phyloP scores from a whole-genome alignment of 2,113 vertebrate species.

The Pampusana beccarii region DNA sequence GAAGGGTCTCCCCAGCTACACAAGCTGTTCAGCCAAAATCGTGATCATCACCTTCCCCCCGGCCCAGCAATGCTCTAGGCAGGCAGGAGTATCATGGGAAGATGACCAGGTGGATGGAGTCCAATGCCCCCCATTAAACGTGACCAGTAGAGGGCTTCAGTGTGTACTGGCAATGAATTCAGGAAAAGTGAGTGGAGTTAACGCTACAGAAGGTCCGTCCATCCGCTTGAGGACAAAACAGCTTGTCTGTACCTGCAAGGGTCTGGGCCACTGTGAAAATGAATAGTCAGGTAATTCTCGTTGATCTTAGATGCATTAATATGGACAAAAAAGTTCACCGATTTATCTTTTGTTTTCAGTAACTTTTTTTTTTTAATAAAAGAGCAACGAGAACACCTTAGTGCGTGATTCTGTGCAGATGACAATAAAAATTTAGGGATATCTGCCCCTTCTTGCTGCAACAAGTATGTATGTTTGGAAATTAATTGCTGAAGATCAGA shows the following conservation, averaged over 20 bases:
- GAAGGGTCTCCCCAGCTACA: background rate
- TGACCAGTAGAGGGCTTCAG: background rate
- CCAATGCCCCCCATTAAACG: background rate
- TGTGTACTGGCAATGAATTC: background rate
- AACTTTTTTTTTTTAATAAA: background rate
- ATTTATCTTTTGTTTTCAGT: background rate
- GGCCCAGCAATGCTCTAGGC: background rate
- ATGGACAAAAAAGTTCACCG: background rate
- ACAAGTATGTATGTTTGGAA: slow-evolving; percentile 11
- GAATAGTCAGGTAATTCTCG: background rate
- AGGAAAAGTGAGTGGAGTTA: background rate
- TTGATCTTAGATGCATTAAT: background rate
- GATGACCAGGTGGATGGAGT: background rate
- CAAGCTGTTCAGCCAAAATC: background rate
- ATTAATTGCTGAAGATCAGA: background rate
- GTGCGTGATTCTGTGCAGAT: background rate
- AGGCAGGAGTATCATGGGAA: background rate
- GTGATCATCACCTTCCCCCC: background rate
- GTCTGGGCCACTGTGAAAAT: background rate
- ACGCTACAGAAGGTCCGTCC: fast-evolving
- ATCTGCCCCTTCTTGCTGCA: background rate
- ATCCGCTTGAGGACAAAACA: background rate
- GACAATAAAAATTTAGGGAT: background rate
- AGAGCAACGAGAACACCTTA: background rate
- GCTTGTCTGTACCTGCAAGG: background rate